Conservation (phyloP, 2,888 invertebrate species). For the Leucozona laternaria region DNA sequence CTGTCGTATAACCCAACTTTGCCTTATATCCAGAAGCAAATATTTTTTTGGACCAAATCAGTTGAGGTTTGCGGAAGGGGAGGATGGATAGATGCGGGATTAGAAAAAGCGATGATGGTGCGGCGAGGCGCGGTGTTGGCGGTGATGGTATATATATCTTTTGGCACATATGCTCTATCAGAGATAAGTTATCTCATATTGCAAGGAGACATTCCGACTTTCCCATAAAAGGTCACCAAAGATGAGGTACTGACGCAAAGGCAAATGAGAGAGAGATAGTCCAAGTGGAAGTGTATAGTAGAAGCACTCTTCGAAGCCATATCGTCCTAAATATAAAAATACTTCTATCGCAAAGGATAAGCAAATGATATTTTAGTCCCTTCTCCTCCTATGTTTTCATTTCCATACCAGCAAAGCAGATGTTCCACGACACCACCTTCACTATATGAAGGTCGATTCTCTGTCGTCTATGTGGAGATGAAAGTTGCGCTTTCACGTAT, state of each 20-base stretch:
- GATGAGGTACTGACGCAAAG: slow-evolving; percentile 34
- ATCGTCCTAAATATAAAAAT: slow-evolving; percentile 59
- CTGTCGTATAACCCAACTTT: slow-evolving; percentile 45
- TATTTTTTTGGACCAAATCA: slow-evolving; percentile 40
- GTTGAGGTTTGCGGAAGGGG: not conserved
- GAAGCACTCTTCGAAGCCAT: slow-evolving; percentile 41
- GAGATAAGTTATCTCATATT: slow-evolving; percentile 67
- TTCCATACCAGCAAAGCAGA: slow-evolving; percentile 49
- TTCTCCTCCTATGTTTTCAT: slow-evolving; percentile 2
- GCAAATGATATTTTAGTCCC: slow-evolving; percentile 73
- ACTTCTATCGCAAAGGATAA: slow-evolving; percentile 69
- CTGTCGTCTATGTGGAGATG: slow-evolving; percentile 39
- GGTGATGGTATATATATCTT: slow-evolving; percentile 42
- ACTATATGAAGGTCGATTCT: slow-evolving; percentile 23
- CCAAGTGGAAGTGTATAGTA: not conserved
- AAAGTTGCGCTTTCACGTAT: slow-evolving; percentile 75
- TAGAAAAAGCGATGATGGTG: slow-evolving; percentile 28
- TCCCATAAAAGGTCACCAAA: slow-evolving; percentile 42
- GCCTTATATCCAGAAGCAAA: slow-evolving; percentile 38
- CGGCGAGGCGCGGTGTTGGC: not conserved
- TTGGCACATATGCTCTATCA: slow-evolving; percentile 58
- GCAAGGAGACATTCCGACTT: slow-evolving; percentile 43
- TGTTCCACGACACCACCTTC: slow-evolving; percentile 49
- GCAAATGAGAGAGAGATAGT: slow-evolving; percentile 48
- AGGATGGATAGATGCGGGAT: slow-evolving; percentile 19